Percentiles rank a stretch among this genome's conserved stretches.
These are phyloP conservation scores for Heteromyza rotundicornis DNA, from an alignment of 2,888 invertebrate genomes.

Conservation along the genomic window DNA sequence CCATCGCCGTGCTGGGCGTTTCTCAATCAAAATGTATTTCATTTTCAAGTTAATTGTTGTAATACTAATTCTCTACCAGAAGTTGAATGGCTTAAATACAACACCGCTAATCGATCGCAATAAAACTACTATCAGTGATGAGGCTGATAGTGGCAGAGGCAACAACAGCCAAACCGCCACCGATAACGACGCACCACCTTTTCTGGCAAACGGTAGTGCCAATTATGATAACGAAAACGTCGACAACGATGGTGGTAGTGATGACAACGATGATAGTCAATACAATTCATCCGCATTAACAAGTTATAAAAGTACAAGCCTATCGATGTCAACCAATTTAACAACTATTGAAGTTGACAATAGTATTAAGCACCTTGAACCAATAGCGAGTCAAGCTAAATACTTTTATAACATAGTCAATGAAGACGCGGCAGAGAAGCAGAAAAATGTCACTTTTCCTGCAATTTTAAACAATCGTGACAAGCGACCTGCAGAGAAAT, in stretches of 20 bases:
- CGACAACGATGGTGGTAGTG: constrained; percentile 11
- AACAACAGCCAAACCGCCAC: constrained; percentile 1
- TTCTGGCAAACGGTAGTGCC: not conserved
- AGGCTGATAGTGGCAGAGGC: not conserved
- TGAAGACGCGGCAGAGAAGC: no score
- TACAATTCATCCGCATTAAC: constrained; percentile 8
- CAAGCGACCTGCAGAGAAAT: not conserved
- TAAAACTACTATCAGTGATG: constrained; percentile 8
- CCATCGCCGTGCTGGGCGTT: no score
- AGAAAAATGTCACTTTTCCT: no score
- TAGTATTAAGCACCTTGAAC: not conserved
- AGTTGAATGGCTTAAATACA: constrained; percentile 26
- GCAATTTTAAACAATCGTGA: not conserved
- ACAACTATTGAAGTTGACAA: constrained; percentile 1
- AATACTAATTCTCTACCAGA: constrained; percentile 34
- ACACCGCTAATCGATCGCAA: constrained; percentile 26
- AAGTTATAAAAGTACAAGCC: not conserved
- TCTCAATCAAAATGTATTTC: constrained; percentile 30
- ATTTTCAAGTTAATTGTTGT: constrained; percentile 28
- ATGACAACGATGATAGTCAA: constrained; percentile 17
- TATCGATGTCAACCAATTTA: constrained; percentile 7
- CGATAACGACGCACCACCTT: not conserved
- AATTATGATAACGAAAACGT: not conserved
- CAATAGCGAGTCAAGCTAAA: not conserved
- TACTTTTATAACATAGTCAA: not conserved